Evolutionary conservation across 23 tunicate species (phyloP).

Genomic region (Diplosoma virens): DNA sequence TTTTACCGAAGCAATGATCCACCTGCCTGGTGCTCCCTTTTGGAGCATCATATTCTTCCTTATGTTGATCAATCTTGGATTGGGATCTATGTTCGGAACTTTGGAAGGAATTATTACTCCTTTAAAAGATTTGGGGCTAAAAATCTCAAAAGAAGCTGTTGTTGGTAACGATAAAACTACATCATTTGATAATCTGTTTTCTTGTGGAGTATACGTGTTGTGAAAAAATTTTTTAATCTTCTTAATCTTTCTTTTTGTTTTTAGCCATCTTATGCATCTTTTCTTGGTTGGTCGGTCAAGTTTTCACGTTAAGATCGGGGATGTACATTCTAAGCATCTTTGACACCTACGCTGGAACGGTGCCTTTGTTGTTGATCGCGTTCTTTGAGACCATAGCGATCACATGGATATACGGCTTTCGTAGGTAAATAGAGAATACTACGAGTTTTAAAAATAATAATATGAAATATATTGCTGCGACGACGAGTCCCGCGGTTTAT

Average conservation of each 20-base stretch:
- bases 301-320: constrained; percentile 71
- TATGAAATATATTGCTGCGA: too few species aligned
- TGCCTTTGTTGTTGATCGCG: constrained; percentile 87
- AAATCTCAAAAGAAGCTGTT: constrained; percentile 56
- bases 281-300: constrained; percentile 50
- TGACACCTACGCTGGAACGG: constrained; percentile 92
- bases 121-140: constrained; percentile 71
- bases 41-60: constrained; percentile 92
- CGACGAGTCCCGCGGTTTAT: too few species aligned
- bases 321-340: constrained; percentile 80
- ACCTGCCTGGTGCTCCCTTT: constrained; percentile 87
- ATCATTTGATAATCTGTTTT: background rate
- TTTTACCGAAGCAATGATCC: constrained; percentile 97
- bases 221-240: background rate
- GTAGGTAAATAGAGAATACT: constrained; percentile 45
- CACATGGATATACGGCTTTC: constrained; percentile 80
- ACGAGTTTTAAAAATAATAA: too few species aligned
- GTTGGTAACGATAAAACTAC: constrained; percentile 40
- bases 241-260: background rate
- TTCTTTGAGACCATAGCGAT: constrained; percentile 82
- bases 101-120: constrained; percentile 95
- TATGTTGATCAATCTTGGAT: constrained; percentile 88
- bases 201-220: background rate
- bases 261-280: constrained; percentile 60
- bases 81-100: constrained; percentile 96